Evolutionary conservation across 30 jellyfish, hydroid and myxozoan genomes (phyloP).

Genomic region (Sanderia malayensis): DNA sequence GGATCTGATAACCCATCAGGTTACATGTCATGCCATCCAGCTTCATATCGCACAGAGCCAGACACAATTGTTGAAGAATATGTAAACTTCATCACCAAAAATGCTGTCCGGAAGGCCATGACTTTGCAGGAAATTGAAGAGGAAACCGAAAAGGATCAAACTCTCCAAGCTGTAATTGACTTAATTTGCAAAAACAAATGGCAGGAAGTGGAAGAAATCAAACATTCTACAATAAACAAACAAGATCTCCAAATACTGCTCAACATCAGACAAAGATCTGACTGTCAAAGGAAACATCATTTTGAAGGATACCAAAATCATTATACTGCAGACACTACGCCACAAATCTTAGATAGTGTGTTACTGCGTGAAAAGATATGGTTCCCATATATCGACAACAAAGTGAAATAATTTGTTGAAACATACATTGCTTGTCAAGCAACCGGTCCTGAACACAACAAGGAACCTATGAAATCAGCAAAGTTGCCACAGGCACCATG

Average conservation of each 20-base stretch:
- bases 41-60: conserved; percentile 40
- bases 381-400: not conserved
- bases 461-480: conserved; percentile 27
- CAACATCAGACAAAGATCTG: not conserved
- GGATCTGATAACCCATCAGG: conserved; percentile 10
- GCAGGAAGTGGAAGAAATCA: conserved; percentile 10
- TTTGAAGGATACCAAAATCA: not conserved
- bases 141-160: conserved; percentile 24
- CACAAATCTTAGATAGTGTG: not conserved
- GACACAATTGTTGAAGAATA: conserved; percentile 33
- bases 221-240: conserved; percentile 7
- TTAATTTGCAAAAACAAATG: not conserved
- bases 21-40: conserved; percentile 32
- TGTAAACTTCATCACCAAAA: conserved; percentile 9
- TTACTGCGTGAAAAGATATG: conserved; percentile 6
- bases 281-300: conserved; percentile 2
- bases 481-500: conserved; percentile 44
- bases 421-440: conserved; percentile 18
- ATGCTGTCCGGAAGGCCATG: conserved; percentile 38
- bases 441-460: conserved; percentile 15
- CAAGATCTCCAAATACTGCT: not conserved
- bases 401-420: not conserved
- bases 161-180: conserved; percentile 1
- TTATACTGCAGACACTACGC: not conserved
- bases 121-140: conserved; percentile 25